A percentile compares a stretch with the other conserved stretches of the same genome.
Conservation (phyloP, 2,113 vertebrate genomes). For the Aix galericulata region DNA sequence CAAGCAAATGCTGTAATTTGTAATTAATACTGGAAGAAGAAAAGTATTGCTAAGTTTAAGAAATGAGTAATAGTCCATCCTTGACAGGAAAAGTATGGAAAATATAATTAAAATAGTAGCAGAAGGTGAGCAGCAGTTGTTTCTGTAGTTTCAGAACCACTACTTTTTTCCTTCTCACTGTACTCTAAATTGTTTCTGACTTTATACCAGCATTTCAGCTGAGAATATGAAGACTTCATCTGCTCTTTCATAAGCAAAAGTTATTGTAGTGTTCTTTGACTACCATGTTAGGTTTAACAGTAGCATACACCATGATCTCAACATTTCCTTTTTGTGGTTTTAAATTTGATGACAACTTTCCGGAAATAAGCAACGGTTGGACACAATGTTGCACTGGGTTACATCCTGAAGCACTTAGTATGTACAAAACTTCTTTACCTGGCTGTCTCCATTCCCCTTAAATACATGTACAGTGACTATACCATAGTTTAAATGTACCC, state of each 20-base stretch:
- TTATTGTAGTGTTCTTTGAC: not conserved
- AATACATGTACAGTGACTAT: not conserved
- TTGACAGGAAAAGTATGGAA: not conserved
- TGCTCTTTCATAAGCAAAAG: not conserved
- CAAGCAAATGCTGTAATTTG: not conserved
- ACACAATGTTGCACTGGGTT: not conserved
- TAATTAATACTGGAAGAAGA: slow-evolving; percentile 1
- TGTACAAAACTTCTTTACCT: not conserved
- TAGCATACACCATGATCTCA: not conserved
- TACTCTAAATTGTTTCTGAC: not conserved
- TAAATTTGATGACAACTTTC: slow-evolving; percentile 11
- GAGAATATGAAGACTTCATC: not conserved
- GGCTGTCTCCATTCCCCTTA: not conserved
- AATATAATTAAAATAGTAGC: not conserved
- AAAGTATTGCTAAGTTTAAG: not conserved
- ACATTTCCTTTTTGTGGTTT: slow-evolving; percentile 71
- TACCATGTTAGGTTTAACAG: not conserved
- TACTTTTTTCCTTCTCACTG: slow-evolving; percentile 13
- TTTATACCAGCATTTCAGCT: not conserved
- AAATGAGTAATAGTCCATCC: not conserved
- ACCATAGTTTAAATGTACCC: not conserved
- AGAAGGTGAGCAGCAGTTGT: not conserved
- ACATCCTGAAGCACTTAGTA: not conserved
- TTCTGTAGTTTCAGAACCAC: not conserved
- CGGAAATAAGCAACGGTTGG: slow-evolving; percentile 29